phyloP scores from a whole-genome alignment of 1,140 invertebrate species.

The Cydia splendana region DNA sequence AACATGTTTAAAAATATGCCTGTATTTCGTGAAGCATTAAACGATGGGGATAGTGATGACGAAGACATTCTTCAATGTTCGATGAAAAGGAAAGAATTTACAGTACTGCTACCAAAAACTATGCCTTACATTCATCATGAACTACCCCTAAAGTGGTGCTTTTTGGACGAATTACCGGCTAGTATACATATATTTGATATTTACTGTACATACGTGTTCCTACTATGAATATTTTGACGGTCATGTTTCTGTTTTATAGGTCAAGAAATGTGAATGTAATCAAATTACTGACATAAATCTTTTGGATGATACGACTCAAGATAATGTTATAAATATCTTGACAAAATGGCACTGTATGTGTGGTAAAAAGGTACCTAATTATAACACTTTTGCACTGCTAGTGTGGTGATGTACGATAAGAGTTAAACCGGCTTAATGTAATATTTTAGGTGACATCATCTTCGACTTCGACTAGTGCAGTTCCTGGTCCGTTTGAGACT shows the following conservation, averaged over 20 bases:
- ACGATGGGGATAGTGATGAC: conserved; percentile 45
- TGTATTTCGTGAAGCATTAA: conserved; percentile 56
- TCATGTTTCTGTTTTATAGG: conserved; percentile 46
- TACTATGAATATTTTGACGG: neutral
- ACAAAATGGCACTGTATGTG: conserved; percentile 73
- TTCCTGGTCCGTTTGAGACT: conserved; percentile 48
- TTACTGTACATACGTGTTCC: neutral
- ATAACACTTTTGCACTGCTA: no score
- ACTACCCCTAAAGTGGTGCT: conserved; percentile 59
- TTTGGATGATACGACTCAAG: conserved; percentile 68
- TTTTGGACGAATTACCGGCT: conserved; percentile 66
- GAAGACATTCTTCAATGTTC: conserved; percentile 58
- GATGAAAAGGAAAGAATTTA: conserved; percentile 58
- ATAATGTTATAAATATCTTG: conserved; percentile 68
- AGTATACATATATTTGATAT: conserved; percentile 24
- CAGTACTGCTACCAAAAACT: conserved; percentile 62
- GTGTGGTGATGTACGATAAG: no score
- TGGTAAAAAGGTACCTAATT: conserved; percentile 62
- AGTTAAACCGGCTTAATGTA: neutral
- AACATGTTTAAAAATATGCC: conserved; percentile 58
- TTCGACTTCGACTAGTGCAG: conserved; percentile 65
- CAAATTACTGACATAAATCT: conserved; percentile 63
- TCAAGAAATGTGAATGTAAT: conserved; percentile 74
- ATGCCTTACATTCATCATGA: conserved; percentile 60
- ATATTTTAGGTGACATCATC: conserved; percentile 57